Base-by-base conservation (phyloP, 2,113 vertebrate genomes). In the Oxygymnocypris stewartii region DNA sequence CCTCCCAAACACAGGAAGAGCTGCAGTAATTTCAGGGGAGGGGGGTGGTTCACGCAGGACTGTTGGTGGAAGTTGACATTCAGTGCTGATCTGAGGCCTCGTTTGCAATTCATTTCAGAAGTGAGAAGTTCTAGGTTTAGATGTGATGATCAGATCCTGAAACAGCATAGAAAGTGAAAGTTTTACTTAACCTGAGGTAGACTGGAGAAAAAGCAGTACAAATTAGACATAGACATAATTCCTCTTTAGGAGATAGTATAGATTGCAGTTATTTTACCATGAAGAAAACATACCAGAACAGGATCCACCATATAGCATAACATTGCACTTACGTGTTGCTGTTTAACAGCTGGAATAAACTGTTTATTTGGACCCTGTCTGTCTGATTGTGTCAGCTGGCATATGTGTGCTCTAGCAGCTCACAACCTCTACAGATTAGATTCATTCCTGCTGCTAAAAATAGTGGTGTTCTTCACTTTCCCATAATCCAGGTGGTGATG, bases 1-100 rank as follows among this genome's bases (percentile, higher is more conserved):
- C 83, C 85, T 73, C 81, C 81, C 74, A 90, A 87, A 89, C 82
- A 86, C 85, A 88, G 88, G 75, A 90, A 90, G 61, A 81, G 47
- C 79, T 84, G 28, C 67, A 61, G 82, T 47, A 44, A 57, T 75
- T 61, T 47, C 31, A 14, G 78, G 40, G 35, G 82, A 85, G 86
- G 61, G 37, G 76, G 75, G 78, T 83, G 28, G 76, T 59, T 35
- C 6, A 82, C 59, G 47, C 75, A 74, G 82, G n/a, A 63, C 31
- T 25, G 37, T 42, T 84, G 54, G 31, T 74, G 67, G 57, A 84
- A 44, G 63, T 75, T 57, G 85, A 35, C 54, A 18, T 87, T 82
- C 59, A 83, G 73, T 67, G 51, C 65, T 54, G 77, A 49, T 73
- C 63, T 71, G 8, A 63, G 20, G 78, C 40, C 79, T 65, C 63